These are phyloP conservation scores for Charina bottae DNA, from an alignment of 2,113 vertebrate genomes.

Conservation along the genomic window DNA sequence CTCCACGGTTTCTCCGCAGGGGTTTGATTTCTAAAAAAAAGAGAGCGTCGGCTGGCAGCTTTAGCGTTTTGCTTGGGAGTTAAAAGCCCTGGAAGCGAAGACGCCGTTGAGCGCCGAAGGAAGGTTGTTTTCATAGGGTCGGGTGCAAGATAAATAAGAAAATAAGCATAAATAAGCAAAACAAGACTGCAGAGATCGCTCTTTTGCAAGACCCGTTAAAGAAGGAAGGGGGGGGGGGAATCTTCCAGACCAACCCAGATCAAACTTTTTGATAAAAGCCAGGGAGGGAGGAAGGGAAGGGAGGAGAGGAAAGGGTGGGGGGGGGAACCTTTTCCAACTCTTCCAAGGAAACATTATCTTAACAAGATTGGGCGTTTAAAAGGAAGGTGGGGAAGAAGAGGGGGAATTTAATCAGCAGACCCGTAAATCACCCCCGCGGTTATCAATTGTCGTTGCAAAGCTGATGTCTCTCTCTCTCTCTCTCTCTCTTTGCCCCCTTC, in stretches of 20 bases:
- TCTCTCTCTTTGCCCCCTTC: neutral
- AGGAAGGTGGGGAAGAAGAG: neutral
- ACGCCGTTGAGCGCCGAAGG: neutral
- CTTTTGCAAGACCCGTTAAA: neutral
- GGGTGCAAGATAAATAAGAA: no score
- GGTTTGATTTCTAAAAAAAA: neutral
- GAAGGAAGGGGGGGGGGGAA: no score
- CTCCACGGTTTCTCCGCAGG: neutral
- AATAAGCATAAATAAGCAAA: no score
- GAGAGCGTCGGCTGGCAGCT: neutral
- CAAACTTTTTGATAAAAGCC: neutral
- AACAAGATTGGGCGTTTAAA: neutral
- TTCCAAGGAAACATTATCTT: neutral
- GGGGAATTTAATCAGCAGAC: conserved; percentile 61
- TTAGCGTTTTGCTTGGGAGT: neutral
- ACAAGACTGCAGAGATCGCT: neutral
- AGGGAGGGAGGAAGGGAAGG: neutral
- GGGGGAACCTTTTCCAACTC: neutral
- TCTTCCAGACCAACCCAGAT: neutral
- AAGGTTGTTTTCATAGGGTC: neutral
- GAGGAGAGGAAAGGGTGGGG: neutral
- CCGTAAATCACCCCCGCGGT: conserved; percentile 65
- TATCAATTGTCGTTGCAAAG: conserved; percentile 60
- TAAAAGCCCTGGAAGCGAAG: neutral
- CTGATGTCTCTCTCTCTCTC: conserved; percentile 59